A percentile compares a stretch with the other conserved stretches of the same genome.
Evolutionary conservation across 1,140 invertebrate genomes (phyloP).

Genomic region (Lethocerus indicus): DNA sequence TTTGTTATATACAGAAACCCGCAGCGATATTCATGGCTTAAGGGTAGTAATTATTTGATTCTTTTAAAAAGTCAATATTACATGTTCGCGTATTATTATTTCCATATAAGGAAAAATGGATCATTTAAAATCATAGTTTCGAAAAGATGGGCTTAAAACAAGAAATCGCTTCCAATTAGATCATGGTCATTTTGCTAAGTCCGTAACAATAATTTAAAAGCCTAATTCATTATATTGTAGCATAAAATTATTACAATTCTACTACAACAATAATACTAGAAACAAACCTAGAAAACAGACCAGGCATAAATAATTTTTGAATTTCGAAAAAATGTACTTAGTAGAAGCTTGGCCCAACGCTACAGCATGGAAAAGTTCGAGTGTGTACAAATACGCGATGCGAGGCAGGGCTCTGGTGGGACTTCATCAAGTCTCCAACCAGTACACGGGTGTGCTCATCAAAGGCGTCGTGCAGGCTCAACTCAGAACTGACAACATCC

Average conservation of each 20-base stretch:
- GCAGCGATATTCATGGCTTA: no score
- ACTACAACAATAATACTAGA: not conserved
- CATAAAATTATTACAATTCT: not conserved
- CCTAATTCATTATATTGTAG: not conserved
- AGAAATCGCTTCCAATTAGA: no score
- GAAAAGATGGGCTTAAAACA: no score
- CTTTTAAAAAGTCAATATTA: no score
- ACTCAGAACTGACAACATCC: conserved; percentile 1
- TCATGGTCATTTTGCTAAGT: not conserved
- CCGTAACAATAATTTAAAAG: not conserved
- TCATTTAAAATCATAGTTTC: no score
- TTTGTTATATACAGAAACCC: no score
- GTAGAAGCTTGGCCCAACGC: no score
- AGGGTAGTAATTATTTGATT: no score
- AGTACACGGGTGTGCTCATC: conserved; percentile 33
- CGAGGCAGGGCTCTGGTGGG: conserved; percentile 34
- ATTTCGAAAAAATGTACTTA: no score
- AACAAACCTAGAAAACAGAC: not conserved
- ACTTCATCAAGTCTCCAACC: conserved; percentile 29
- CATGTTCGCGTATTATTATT: no score
- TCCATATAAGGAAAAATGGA: no score
- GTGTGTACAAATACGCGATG: conserved; percentile 39
- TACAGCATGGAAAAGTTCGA: conserved; percentile 34
- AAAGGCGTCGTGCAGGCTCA: conserved; percentile 30
- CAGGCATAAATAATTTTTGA: not conserved